Base-by-base conservation (phyloP, 35 echinoderm and acorn worm genomes). In the Patiria miniata region DNA sequence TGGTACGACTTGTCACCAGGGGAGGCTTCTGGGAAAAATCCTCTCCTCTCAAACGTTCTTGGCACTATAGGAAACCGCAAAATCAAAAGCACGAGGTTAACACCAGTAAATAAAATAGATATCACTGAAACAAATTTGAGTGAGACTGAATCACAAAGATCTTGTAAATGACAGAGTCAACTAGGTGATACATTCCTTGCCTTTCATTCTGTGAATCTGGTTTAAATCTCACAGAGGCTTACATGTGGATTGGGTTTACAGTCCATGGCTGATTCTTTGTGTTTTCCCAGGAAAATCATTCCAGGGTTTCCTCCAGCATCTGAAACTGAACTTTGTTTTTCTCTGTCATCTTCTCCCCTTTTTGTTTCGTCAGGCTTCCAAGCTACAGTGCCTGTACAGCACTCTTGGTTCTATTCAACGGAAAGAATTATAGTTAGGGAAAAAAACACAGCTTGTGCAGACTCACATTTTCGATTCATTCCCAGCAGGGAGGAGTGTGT, bases 1-100 rank as follows among this genome's bases (percentile, higher is more conserved):
- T 98, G 96, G 39, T 98, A 98, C 58, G 76, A 91, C 80, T 98
- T 98, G 86, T 98, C 96, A 3, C 96, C 96, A 5, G 86, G 81
- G 42, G 96, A 86, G 17, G 92, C 92, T 26, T 42, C 82, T 22
- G 92, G 92, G 44, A 94, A 84, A 23, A 86, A 77, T 40, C 91
- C 94, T 52, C 96, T 79, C 39, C 81, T 89, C 58, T 98, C 81
- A 87, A 88, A 92, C 56, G 79, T 76, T 55, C 81, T 84, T 59
- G 77, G 60, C 53, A 89, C 95, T 97, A 59, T 0, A 36, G 36
- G 19, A 23, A 68, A 36, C 58, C 18, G 52, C 28, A 86, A 36
- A 83, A 12, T 9, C 37, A 37, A 56, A 56, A n/a, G n/a, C 44
- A 83, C 6, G 2, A 30, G 18, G 29, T 17, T 36, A 5, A 23